These are phyloP conservation scores for Calliphora vicina DNA, from an alignment of 1,140 invertebrate genomes.

Conservation along the genomic window DNA sequence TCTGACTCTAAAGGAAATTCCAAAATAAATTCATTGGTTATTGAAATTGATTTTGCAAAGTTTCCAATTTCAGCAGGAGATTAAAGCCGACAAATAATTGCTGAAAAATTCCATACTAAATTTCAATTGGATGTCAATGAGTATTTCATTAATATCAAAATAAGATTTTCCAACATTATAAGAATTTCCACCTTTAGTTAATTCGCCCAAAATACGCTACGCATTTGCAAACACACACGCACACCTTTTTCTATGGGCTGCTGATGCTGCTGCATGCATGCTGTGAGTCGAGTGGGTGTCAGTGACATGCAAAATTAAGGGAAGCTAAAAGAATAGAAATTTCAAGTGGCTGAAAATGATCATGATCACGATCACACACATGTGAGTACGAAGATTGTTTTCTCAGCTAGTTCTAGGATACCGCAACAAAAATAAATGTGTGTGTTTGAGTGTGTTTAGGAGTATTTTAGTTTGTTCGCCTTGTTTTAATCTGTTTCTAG, in stretches of 20 bases:
- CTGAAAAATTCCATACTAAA: background rate
- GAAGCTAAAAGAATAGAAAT: too few species aligned
- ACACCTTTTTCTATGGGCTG: background rate
- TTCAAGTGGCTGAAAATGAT: background rate
- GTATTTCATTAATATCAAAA: background rate
- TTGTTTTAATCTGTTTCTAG: background rate
- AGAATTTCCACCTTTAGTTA: background rate
- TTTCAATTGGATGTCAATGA: background rate
- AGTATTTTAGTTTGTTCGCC: background rate
- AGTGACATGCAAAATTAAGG: too few species aligned
- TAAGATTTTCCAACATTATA: background rate
- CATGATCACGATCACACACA: background rate
- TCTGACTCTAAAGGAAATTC: background rate
- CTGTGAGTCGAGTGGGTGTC: background rate
- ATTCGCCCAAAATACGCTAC: background rate
- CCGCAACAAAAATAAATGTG: background rate
- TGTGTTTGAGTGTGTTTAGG: background rate
- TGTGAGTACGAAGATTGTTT: too few species aligned
- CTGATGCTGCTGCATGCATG: background rate
- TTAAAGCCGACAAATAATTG: background rate
- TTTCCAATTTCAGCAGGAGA: background rate
- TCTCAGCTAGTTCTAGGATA: background rate
- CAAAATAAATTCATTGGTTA: background rate
- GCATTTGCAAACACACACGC: background rate
- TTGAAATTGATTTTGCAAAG: background rate